phyloP scores from a whole-genome alignment of 2,113 vertebrate genomes.

The Addax nasomaculatus region DNA sequence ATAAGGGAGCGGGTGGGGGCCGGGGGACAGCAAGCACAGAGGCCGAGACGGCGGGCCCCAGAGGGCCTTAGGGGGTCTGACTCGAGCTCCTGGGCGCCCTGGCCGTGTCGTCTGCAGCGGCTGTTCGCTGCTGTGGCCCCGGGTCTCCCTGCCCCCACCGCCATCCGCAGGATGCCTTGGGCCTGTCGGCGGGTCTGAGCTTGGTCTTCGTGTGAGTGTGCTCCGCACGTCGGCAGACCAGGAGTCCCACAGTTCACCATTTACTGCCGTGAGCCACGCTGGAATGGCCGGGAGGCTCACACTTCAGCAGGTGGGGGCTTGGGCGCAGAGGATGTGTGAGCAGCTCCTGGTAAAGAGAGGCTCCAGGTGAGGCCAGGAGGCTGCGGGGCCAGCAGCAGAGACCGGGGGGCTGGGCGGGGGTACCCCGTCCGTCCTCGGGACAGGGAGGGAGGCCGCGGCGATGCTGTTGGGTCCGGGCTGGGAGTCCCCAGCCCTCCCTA shows the following conservation, averaged over 20 bases:
- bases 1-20: accelerated
- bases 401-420: accelerated
- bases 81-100: not conserved
- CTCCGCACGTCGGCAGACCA: accelerated
- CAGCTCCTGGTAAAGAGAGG: not conserved
- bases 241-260: accelerated
- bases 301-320: not conserved
- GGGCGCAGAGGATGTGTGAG: not conserved
- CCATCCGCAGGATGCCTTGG: not conserved
- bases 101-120: accelerated
- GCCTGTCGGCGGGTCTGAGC: not conserved
- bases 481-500: not conserved
- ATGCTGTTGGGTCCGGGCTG: accelerated
- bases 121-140: not conserved
- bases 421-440: accelerated
- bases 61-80: accelerated
- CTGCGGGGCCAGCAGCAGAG: accelerated
- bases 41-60: not conserved
- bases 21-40: not conserved
- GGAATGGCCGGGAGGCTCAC: accelerated
- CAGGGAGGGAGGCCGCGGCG: accelerated
- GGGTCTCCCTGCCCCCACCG: accelerated
- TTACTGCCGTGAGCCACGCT: accelerated
- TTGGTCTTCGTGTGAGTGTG: not conserved
- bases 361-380: not conserved